A percentile compares a stretch with the other conserved stretches of the same genome.
These are phyloP conservation scores for Porites lobata DNA, from an alignment of 92 coral and sea anemone species.

Conservation along the genomic window DNA sequence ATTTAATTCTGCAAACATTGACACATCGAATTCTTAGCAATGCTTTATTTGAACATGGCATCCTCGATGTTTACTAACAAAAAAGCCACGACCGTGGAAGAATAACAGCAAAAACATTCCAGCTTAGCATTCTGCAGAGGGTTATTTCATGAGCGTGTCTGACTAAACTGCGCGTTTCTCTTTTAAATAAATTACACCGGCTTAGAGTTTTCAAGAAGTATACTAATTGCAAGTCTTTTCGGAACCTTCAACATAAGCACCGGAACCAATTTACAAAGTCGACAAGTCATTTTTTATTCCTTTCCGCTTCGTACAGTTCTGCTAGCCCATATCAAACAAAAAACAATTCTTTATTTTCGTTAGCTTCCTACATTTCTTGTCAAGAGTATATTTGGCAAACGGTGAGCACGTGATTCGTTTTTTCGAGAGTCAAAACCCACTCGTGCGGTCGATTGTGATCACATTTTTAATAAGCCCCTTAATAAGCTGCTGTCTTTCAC, in stretches of 20 bases:
- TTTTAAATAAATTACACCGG: conserved; percentile 11
- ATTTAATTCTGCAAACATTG: conserved; percentile 44
- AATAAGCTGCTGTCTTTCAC: conserved; percentile 50
- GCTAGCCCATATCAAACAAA: conserved; percentile 1
- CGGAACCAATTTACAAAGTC: conserved; percentile 43
- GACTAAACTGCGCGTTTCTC: background rate
- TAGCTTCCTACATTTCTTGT: background rate
- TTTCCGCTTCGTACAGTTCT: background rate
- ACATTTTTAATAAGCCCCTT: conserved; percentile 42
- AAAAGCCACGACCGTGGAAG: background rate
- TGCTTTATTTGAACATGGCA: conserved; percentile 38
- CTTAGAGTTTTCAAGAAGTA: conserved; percentile 6
- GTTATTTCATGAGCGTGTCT: background rate
- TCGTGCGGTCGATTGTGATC: conserved; percentile 18
- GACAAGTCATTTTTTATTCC: conserved; percentile 22
- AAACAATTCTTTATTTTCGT: background rate
- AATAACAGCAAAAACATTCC: conserved; percentile 9
- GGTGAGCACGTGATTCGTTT: conserved; percentile 9
- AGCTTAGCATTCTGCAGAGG: background rate
- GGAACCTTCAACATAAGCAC: conserved; percentile 35
- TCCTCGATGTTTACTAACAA: conserved; percentile 31
- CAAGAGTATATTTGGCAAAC: background rate
- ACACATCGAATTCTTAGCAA: conserved; percentile 48
- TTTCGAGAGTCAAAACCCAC: conserved; percentile 21
- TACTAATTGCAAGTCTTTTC: conserved; percentile 21